Percentiles rank a stretch among this genome's conserved stretches.
phyloP scores from a whole-genome alignment of 2,113 vertebrate species.

The Cyanoramphus novaezelandiae region DNA sequence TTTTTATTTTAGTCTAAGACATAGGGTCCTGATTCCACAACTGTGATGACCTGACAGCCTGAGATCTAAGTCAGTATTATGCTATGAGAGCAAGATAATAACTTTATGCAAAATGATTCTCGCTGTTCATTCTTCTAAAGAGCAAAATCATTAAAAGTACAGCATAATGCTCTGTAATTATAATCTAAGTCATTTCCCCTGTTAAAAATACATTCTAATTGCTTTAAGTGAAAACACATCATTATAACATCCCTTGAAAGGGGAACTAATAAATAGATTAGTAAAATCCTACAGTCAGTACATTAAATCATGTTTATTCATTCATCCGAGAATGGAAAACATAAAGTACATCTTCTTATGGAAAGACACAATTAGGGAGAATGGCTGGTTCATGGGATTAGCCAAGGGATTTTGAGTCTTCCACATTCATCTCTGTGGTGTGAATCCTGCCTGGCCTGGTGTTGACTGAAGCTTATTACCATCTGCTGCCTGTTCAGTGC shows the following conservation, averaged over 20 bases:
- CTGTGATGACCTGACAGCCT: not conserved
- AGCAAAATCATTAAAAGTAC: conserved; percentile 44
- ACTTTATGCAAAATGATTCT: conserved; percentile 22
- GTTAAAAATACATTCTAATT: conserved; percentile 71
- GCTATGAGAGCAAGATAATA: conserved; percentile 8
- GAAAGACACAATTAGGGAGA: conserved; percentile 42
- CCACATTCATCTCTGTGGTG: conserved; percentile 12
- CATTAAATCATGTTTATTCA: conserved; percentile 61
- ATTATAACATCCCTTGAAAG: conserved; percentile 59
- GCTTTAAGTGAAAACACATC: conserved; percentile 69
- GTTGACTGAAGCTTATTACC: conserved; percentile 42
- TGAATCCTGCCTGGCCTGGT: conserved; percentile 29
- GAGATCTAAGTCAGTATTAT: not conserved
- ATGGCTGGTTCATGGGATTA: conserved; percentile 43
- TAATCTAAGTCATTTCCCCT: conserved; percentile 19
- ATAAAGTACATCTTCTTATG: conserved; percentile 32
- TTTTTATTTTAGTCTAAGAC: not conserved
- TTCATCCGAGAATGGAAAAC: conserved; percentile 42
- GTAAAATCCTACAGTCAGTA: conserved; percentile 49
- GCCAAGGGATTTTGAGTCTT: conserved; percentile 44
- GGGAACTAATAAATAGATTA: conserved; percentile 65
- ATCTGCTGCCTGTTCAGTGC: conserved; percentile 26
- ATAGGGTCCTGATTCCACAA: not conserved
- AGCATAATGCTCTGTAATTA: conserved; percentile 44
- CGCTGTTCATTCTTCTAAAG: conserved; percentile 30